Evolutionary conservation across 2,113 vertebrate genomes (phyloP).

Genomic region (Tricholaema leucomelas): DNA sequence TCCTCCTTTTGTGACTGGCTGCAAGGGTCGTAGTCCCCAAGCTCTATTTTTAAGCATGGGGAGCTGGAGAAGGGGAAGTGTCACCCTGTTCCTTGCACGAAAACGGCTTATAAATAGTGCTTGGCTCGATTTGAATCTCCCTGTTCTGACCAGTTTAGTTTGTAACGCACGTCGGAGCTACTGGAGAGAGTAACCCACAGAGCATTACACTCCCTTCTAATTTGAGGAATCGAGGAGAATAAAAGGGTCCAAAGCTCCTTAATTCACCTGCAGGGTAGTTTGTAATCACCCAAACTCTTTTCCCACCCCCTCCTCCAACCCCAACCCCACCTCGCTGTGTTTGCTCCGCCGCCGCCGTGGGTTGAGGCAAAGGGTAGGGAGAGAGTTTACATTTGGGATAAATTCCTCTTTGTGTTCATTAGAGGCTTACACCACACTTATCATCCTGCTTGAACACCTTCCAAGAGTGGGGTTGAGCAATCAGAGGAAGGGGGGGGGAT

Average conservation of each 20-base stretch:
- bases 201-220: background rate
- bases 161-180: accelerated
- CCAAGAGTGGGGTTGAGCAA: constrained; percentile 53
- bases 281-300: background rate
- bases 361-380: background rate
- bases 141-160: background rate
- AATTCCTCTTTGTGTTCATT: background rate
- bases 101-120: constrained; percentile 8
- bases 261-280: background rate
- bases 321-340: background rate
- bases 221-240: constrained; percentile 42
- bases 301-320: no score
- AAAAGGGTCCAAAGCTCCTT: constrained; percentile 13
- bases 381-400: constrained; percentile 16
- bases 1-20: background rate
- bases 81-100: background rate
- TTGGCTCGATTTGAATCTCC: background rate
- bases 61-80: constrained; percentile 1
- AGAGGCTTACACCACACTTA: background rate
- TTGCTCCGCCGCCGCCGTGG: background rate
- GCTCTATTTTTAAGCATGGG: background rate
- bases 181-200: accelerated
- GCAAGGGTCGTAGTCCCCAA: background rate
- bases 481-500: background rate
- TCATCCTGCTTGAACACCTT: constrained; percentile 43